Evolutionary conservation across 2,888 invertebrate genomes (phyloP), one percentile per base, ranked within the genome.

Genomic region (Aporophyla nigra): DNA sequence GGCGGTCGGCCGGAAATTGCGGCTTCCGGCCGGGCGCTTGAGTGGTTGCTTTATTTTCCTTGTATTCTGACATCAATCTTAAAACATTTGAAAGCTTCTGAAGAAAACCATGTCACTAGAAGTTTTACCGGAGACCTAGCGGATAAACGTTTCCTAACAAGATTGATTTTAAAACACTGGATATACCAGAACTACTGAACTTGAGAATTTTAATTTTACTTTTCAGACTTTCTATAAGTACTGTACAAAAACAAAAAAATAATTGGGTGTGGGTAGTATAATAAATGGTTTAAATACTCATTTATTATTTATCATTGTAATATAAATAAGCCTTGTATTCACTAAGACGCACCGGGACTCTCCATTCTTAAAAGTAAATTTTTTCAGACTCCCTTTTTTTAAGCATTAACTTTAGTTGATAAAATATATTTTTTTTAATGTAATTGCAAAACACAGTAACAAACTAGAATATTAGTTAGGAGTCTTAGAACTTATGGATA

Each of bases 41-140:
- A 43, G 43, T 43, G 78, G 76, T 85, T 74, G 68, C 71, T 80
- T 67, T 85, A 71, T 80, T 76, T 78, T 88, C 84, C 90, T 90
- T 91, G 87, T 87, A 87, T 92, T 94, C 91, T 90, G 87, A 90
- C 91, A 93, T 92, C 84, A 90, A 94, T 93, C 94, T 91, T 87
- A 91, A 93, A 94, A 93, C 90, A 93, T 91, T 94, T 93, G 76
- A 93, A 93, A 93, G 92, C 86, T 84, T 89, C 93, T 92, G 93
- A 94, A 94, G 94, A 94, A 93, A 90, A 93, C 93, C 86, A 92
- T 89, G 91, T 92, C 76, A 90, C 84, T 87, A 90, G 88, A 85
- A 90, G 91, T 90, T 90, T 70, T 66, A 79, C 78, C 85, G 59
- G 78, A 81, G 66, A 69, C 74, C 83, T 85, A 78, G 61, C 76